phyloP scores from a whole-genome alignment of 2,797 vertebrate species.

The Enteromius trimaculatus region DNA sequence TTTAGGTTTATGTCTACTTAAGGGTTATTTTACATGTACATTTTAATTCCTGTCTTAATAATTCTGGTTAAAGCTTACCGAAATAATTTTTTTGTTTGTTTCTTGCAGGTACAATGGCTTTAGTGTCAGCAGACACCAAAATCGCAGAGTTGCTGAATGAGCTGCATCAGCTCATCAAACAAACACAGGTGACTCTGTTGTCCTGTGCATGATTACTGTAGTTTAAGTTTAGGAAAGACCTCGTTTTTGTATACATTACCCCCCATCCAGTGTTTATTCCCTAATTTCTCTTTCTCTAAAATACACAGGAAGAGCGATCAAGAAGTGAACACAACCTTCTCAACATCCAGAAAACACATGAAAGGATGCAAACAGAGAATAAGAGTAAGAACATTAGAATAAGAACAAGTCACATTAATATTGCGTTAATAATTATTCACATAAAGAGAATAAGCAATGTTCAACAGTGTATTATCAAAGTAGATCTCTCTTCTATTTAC shows the following conservation, averaged over 20 bases:
- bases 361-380: constrained; percentile 94
- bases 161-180: constrained; percentile 91
- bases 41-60: neutral
- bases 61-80: neutral
- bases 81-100: neutral
- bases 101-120: constrained; percentile 70
- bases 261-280: neutral
- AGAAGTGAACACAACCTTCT: constrained; percentile 93
- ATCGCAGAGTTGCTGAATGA: constrained; percentile 89
- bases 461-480: neutral
- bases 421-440: neutral
- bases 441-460: neutral
- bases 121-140: constrained; percentile 88
- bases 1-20: neutral
- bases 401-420: neutral
- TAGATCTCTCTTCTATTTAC: neutral
- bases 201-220: neutral
- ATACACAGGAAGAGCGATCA: constrained; percentile 85
- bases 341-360: constrained; percentile 94
- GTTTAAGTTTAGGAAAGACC: neutral
- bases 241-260: neutral
- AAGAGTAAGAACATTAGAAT: constrained; percentile 79
- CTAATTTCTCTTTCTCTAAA: constrained; percentile 22
- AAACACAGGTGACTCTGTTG: constrained; percentile 83
- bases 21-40: neutral